phyloP scores from a whole-genome alignment of 2,888 invertebrate genomes.

The Phengaris alcon region DNA sequence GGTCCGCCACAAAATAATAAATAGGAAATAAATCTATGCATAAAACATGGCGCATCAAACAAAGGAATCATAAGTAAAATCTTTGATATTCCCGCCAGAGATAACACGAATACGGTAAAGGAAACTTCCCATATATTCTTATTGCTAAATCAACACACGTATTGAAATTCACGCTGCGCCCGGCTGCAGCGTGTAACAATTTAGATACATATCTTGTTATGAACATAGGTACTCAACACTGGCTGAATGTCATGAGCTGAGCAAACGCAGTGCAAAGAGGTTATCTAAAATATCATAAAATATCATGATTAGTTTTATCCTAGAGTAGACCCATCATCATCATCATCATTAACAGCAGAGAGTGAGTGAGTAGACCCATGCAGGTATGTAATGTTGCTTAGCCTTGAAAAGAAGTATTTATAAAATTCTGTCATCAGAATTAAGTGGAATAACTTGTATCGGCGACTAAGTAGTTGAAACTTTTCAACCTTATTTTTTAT shows the following conservation, averaged over 20 bases:
- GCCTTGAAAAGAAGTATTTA: not conserved
- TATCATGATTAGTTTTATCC: not conserved
- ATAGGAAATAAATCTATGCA: not conserved
- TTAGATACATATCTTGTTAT: slow-evolving; percentile 14
- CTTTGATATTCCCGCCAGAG: slow-evolving; percentile 18
- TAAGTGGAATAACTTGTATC: too few relatives aligned
- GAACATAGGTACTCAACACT: not conserved
- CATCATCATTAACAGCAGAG: too few relatives aligned
- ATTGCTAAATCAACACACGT: slow-evolving; percentile 27
- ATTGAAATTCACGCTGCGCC: slow-evolving; percentile 22
- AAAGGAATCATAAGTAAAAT: slow-evolving; percentile 12
- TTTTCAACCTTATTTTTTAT: too few relatives aligned
- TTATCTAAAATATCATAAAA: not conserved
- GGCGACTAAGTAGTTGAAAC: too few relatives aligned
- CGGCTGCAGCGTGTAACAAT: slow-evolving; percentile 12
- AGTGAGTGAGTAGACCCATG: too few relatives aligned
- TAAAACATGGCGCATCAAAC: slow-evolving; percentile 3
- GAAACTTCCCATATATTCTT: slow-evolving; percentile 22
- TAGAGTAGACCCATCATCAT: too few relatives aligned
- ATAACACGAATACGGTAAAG: slow-evolving; percentile 5
- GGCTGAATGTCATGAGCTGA: not conserved
- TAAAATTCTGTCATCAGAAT: too few relatives aligned
- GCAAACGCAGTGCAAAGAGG: not conserved
- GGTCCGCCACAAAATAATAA: too few relatives aligned
- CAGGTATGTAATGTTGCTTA: too few relatives aligned